A percentile compares a stretch with the other conserved stretches of the same genome.
phyloP scores from a whole-genome alignment of 2,888 invertebrate genomes.

The Argyresthia goedartella region DNA sequence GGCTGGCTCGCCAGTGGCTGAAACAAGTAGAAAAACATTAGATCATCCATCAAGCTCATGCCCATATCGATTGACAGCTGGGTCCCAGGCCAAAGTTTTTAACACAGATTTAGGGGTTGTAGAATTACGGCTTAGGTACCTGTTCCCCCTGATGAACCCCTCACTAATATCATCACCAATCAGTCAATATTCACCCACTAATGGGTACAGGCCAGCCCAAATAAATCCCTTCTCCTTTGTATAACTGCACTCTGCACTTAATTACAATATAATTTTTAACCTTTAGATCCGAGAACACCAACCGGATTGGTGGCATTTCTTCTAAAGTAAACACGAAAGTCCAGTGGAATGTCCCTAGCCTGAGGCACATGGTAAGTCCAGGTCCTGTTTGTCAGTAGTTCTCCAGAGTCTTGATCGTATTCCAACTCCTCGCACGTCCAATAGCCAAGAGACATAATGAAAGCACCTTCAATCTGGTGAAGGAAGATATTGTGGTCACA shows the following conservation, averaged over 20 bases:
- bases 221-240: no score
- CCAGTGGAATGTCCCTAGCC: slow-evolving; percentile 70
- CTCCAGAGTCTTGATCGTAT: slow-evolving; percentile 61
- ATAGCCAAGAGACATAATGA: slow-evolving; percentile 70
- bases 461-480: slow-evolving; percentile 66
- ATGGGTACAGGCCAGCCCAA: no score
- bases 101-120: no score
- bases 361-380: slow-evolving; percentile 75
- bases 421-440: slow-evolving; percentile 71
- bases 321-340: slow-evolving; percentile 65
- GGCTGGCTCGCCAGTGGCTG: background rate
- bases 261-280: slow-evolving; percentile 17
- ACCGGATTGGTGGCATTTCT: slow-evolving; percentile 59
- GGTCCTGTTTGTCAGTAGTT: slow-evolving; percentile 68
- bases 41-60: background rate
- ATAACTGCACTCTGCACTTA: background rate
- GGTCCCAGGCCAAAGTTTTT: no score
- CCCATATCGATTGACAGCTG: no score
- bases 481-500: background rate
- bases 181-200: no score
- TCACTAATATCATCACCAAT: no score
- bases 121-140: no score
- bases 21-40: background rate
- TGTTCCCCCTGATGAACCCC: no score
- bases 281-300: slow-evolving; percentile 71